Base-by-base conservation (phyloP, 1,140 invertebrate genomes). In the Galleria mellonella region DNA sequence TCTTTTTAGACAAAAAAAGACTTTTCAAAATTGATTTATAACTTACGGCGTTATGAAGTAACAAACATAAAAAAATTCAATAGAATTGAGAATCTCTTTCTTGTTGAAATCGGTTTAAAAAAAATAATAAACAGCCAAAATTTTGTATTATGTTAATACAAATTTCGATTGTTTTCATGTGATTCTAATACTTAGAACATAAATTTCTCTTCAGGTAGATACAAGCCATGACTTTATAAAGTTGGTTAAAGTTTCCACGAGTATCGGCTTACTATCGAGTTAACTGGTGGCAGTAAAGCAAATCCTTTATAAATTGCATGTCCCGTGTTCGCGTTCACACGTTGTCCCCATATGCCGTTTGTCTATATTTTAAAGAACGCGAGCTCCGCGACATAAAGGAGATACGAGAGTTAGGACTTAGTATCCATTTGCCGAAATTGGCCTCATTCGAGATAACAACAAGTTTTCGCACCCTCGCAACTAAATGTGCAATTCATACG, bases 361-460 rank as follows among this genome's bases (percentile, higher is more conserved):
- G 60, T 75, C 79, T 70, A 83, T 81, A 81, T 83, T 83, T 81
- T 81, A 79, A 83, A 72, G 67, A 68, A 72, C 58, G 62, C 61
- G 57, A 62, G 48, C 50, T 62, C 52, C 57, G 56, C 60, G 67
- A 69, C 63, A 67, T 78, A 79, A 77, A 79, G 74, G 56, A 79
- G 74, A 81, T 78, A 81, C 69, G 73, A 62, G 62, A 77, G 67
- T 75, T 72, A 79, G 76, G 75, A 83, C 79, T 83, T 81, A 81
- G 79, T 83, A 81, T 79, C 79, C 79, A 83, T 83, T 83, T 81
- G 75, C 64, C 67, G 73, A 83, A 83, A 83, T 83, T 83, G 79
- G 79, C 63, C 75, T 73, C 71, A 66, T 81, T 76, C 55, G 52
- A 78, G 76, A 81, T 83, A 83, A 83, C 76, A 83, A 83, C 79